A percentile compares a stretch with the other conserved stretches of the same genome.
Conservation (phyloP, 2,113 vertebrate genomes). For the Mixornis gularis region DNA sequence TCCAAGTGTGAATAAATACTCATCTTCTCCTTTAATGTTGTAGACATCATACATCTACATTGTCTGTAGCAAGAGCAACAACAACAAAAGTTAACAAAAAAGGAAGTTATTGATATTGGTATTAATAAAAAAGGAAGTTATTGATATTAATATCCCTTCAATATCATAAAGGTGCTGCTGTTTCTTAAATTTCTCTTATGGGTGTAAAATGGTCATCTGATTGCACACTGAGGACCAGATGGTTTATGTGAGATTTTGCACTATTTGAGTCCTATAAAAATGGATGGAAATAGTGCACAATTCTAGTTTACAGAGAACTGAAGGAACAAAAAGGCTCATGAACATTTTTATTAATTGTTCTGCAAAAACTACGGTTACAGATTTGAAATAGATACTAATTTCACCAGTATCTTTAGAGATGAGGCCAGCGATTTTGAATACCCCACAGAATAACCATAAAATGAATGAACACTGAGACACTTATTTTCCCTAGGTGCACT, state of each 20-base stretch:
- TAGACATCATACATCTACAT: not conserved
- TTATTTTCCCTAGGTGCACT: conserved; percentile 33
- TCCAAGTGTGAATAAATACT: not conserved
- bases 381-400: conserved; percentile 50
- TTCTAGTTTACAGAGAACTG: not conserved
- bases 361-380: conserved; percentile 39
- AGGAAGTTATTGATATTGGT: not conserved
- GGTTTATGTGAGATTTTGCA: not conserved
- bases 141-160: not conserved
- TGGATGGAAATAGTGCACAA: not conserved
- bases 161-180: not conserved
- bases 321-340: not conserved
- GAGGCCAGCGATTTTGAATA: conserved; percentile 27
- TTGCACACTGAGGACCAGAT: not conserved
- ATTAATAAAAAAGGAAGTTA: not conserved
- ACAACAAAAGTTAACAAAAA: not conserved
- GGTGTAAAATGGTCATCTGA: not conserved
- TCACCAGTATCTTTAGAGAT: conserved; percentile 49
- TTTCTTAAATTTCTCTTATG: not conserved
- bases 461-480: not conserved
- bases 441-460: not conserved
- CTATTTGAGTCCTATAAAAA: not conserved
- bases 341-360: not conserved
- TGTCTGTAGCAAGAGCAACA: not conserved
- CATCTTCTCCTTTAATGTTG: not conserved